Base-by-base conservation (phyloP, 2,113 vertebrate genomes). In the Hemiprocne comata region DNA sequence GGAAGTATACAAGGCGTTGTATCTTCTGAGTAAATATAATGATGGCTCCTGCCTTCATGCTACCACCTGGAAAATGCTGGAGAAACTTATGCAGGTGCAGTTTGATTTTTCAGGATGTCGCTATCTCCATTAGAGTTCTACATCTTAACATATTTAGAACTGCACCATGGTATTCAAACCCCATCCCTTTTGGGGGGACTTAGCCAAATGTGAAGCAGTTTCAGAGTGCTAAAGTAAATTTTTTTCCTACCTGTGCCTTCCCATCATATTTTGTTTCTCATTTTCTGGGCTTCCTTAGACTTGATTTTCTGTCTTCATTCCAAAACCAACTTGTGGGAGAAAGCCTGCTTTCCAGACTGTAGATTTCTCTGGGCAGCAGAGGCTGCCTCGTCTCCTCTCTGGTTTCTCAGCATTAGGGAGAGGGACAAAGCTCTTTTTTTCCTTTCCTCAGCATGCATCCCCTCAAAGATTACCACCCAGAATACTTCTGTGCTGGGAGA, bases 391-490 rank as follows among this genome's bases (percentile, higher is more conserved):
- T 80, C 40, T 90, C 25, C 51, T 65, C 51, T 85, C 33, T 66
- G 29, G 29, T 60, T 73, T 95, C 51, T 74, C 33, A 71, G 79
- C 55, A n/a, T 51, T 60, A 78, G 21, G 24, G 50, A 88, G 61
- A 71, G 24, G 55, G n/a, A 88, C 64, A 80, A 89, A 90, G 71
- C 54, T 61, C 58, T 87, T 33, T 84, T 84, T 67, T 76, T 54
- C 18, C 40, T 74, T 64, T 74, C 26, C 78, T 76, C 89, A 83
- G 87, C 78, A 31, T 48, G 85, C 31, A 55, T 71, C 40, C 38
- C 38, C 67, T 85, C 38, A 72, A 90, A 87, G 60, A 95, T 80
- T 94, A 70, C 75, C 79, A 77, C 85, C 72, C 92, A 78, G 79
- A 88, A 90, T 19, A 66, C 55, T 67, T 57, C 64, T 86, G 85